These are phyloP conservation scores for Clitarchus hookeri DNA, from an alignment of 2,888 invertebrate genomes.

Conservation along the genomic window DNA sequence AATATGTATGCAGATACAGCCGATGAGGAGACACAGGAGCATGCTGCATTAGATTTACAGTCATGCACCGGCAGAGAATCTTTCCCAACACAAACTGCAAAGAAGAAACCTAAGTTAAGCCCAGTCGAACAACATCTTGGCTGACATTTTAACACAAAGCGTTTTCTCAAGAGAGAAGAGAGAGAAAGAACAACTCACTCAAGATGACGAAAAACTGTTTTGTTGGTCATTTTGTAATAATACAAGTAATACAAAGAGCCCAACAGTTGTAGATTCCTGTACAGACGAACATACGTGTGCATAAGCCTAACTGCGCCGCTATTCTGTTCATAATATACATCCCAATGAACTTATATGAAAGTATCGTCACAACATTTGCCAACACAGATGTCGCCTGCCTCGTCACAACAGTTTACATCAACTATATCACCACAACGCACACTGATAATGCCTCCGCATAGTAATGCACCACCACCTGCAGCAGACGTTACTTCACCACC, in stretches of 20 bases:
- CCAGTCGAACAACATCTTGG: background rate
- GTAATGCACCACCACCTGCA: background rate
- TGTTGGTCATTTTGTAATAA: background rate
- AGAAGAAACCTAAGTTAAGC: background rate
- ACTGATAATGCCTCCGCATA: background rate
- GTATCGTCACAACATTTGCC: background rate
- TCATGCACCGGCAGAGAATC: background rate
- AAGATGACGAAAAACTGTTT: slow-evolving; percentile 4
- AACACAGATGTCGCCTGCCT: no score
- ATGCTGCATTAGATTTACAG: background rate
- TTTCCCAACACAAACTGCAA: background rate
- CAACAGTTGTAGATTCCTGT: background rate
- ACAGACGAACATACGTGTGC: background rate
- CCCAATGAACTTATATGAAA: background rate
- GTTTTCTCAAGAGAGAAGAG: background rate
- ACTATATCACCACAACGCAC: background rate
- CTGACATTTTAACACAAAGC: background rate
- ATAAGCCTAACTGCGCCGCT: background rate
- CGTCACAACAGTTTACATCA: background rate
- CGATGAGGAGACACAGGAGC: background rate
- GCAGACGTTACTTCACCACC: background rate
- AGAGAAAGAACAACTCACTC: background rate
- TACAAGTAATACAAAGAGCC: background rate
- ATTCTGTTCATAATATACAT: background rate
- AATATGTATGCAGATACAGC: background rate